phyloP scores from a whole-genome alignment of 2,113 vertebrate species.

The Anguilla japonica region DNA sequence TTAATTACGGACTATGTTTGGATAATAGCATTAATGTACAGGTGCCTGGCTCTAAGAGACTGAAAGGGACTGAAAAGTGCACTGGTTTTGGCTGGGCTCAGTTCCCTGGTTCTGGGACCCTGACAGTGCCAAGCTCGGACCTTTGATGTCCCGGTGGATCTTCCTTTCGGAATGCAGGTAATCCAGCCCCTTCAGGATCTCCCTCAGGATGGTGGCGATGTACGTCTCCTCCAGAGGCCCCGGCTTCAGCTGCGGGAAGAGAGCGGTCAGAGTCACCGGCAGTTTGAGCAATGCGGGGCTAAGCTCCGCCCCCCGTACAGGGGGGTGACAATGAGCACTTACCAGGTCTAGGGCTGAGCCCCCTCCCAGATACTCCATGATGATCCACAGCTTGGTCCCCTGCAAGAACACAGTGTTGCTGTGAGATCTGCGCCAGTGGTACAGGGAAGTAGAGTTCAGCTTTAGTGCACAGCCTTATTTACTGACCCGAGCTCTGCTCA shows the following conservation, averaged over 20 bases:
- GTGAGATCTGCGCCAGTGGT: background rate
- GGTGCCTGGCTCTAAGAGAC: background rate
- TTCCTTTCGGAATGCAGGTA: constrained; percentile 91
- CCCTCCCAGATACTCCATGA: constrained; percentile 79
- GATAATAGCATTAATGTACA: too few species aligned
- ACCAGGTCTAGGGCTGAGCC: constrained; percentile 91
- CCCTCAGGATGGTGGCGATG: constrained; percentile 92
- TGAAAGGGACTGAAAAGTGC: background rate
- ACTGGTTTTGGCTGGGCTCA: background rate
- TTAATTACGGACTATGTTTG: too few species aligned
- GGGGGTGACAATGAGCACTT: constrained; percentile 37
- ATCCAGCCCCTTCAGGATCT: constrained; percentile 86
- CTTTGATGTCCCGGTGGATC: constrained; percentile 98
- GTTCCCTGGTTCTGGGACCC: background rate
- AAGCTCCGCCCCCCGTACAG: background rate
- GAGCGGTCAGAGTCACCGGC: background rate
- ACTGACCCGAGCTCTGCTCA: too few species aligned
- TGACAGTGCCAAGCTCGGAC: constrained; percentile 57
- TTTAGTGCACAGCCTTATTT: too few species aligned
- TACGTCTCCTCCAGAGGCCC: constrained; percentile 93
- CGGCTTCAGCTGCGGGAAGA: constrained; percentile 78
- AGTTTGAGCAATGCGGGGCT: background rate
- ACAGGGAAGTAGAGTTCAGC: background rate
- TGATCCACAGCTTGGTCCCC: constrained; percentile 83
- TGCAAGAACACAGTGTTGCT: constrained; percentile 34